A percentile compares a stretch with the other conserved stretches of the same genome.
These are phyloP conservation scores for Tridacna gigas DNA, from an alignment of 2,888 invertebrate species.

Conservation along the genomic window DNA sequence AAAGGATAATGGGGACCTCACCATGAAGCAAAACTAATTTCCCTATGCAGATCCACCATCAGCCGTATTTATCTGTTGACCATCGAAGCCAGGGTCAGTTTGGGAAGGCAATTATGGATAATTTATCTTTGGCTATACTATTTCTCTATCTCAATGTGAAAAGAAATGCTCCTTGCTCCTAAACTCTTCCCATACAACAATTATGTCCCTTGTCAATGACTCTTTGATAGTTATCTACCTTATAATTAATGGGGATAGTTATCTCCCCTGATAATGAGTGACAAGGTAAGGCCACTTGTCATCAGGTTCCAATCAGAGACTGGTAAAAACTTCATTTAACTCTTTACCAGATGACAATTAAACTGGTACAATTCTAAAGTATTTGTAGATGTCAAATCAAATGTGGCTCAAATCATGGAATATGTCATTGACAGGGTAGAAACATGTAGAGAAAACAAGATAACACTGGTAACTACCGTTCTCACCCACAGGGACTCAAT, in stretches of 20 bases:
- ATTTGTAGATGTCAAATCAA: too few relatives aligned
- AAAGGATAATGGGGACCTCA: conserved; percentile 15
- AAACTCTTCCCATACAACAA: conserved; percentile 1
- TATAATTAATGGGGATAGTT: conserved; percentile 22
- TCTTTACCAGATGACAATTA: not conserved
- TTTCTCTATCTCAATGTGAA: conserved; percentile 6
- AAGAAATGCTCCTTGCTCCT: not conserved
- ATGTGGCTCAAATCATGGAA: too few relatives aligned
- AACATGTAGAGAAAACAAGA: too few relatives aligned
- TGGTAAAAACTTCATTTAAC: conserved; percentile 6
- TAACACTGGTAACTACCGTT: too few relatives aligned
- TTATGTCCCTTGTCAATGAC: conserved; percentile 13
- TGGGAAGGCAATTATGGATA: conserved; percentile 17
- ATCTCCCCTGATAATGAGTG: conserved; percentile 17
- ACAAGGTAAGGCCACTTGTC: conserved; percentile 21
- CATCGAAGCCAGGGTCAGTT: conserved; percentile 2
- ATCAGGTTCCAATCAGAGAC: conserved; percentile 12
- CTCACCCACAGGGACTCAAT: too few relatives aligned
- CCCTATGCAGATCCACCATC: conserved; percentile 4
- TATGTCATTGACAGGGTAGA: too few relatives aligned
- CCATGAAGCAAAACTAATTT: conserved; percentile 14
- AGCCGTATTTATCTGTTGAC: conserved; percentile 15
- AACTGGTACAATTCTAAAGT: too few relatives aligned
- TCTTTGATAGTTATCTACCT: conserved; percentile 18
- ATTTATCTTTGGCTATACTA: conserved; percentile 12